phyloP scores from a whole-genome alignment of 2,113 vertebrate genomes.

The Climacteris rufus region DNA sequence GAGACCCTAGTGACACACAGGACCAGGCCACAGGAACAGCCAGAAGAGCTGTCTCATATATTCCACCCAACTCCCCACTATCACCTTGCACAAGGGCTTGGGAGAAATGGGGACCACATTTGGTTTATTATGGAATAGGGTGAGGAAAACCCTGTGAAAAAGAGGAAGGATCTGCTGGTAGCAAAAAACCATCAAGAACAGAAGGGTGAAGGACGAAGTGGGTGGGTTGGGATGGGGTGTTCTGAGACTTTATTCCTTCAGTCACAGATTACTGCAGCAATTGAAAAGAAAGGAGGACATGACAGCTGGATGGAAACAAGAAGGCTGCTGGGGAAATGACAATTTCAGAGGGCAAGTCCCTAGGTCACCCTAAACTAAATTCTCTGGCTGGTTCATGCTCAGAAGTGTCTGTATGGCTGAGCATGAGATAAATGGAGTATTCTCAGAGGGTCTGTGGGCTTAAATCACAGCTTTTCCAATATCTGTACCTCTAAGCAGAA shows the following conservation, averaged over 20 bases:
- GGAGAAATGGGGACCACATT: neutral
- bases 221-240: neutral
- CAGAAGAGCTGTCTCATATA: neutral
- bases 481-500: neutral
- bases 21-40: neutral
- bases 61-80: neutral
- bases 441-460: neutral
- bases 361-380: neutral
- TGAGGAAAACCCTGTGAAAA: neutral
- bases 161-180: neutral
- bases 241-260: neutral
- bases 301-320: neutral
- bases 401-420: neutral
- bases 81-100: neutral
- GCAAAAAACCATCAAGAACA: neutral
- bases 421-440: neutral
- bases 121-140: neutral
- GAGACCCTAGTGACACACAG: neutral
- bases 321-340: neutral
- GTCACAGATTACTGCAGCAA: neutral
- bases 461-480: neutral
- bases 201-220: neutral
- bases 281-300: neutral
- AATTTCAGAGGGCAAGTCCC: neutral
- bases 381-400: neutral